phyloP scores from a whole-genome alignment of 2,113 vertebrate species.

The Vicugna pacos region DNA sequence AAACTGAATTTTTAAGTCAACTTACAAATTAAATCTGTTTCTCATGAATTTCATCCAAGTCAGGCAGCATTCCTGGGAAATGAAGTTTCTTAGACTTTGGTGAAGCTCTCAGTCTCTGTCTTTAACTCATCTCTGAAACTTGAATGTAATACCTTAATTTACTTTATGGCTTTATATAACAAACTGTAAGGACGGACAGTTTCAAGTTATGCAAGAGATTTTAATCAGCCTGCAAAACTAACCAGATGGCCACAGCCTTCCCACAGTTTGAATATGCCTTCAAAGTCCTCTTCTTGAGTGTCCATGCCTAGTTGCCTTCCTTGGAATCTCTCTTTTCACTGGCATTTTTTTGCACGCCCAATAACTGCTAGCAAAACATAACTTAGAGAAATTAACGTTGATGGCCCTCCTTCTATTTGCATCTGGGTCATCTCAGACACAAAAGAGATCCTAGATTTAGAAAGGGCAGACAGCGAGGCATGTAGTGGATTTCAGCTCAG shows the following conservation, averaged over 20 bases:
- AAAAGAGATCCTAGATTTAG: background rate
- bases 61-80: constrained; percentile 14
- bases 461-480: background rate
- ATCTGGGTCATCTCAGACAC: background rate
- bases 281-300: background rate
- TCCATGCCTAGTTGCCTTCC: background rate
- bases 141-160: constrained; percentile 32
- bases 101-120: background rate
- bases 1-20: constrained; percentile 7
- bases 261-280: background rate
- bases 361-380: constrained; percentile 20
- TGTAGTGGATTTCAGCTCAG: background rate
- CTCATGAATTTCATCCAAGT: background rate
- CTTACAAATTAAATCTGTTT: constrained; percentile 13
- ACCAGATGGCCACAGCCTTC: background rate
- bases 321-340: background rate
- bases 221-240: background rate
- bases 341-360: background rate
- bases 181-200: background rate
- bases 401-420: background rate
- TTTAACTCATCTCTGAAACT: constrained; percentile 23
- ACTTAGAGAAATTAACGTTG: background rate
- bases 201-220: background rate
- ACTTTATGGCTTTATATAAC: constrained; percentile 37
- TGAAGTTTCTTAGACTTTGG: background rate